These are phyloP conservation scores for Micromesistius poutassou DNA, from an alignment of 2,797 vertebrate species.

Conservation along the genomic window DNA sequence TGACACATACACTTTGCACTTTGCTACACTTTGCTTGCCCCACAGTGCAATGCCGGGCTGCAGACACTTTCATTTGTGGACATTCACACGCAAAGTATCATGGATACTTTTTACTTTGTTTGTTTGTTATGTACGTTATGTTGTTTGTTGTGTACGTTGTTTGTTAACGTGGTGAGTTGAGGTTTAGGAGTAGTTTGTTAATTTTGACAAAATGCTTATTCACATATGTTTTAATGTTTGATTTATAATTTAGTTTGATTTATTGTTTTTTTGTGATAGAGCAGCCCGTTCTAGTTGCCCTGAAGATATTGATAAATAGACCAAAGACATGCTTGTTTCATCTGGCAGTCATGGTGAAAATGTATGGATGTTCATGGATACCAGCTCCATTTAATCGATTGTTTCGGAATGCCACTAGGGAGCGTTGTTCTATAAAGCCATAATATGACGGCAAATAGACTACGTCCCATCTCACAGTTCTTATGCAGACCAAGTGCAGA, in stretches of 20 bases:
- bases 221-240: too few species aligned
- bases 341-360: neutral
- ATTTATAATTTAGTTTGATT: neutral
- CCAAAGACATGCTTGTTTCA: neutral
- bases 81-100: neutral
- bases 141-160: too few species aligned
- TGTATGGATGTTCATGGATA: neutral
- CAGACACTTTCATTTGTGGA: neutral
- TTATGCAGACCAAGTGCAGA: neutral
- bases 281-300: neutral
- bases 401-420: neutral
- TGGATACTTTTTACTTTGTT: too few species aligned
- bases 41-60: too few species aligned
- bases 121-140: too few species aligned
- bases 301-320: neutral
- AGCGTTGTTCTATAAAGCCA: neutral
- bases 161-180: too few species aligned
- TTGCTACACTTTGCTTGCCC: too few species aligned
- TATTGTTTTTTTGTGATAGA: neutral
- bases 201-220: too few species aligned
- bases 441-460: neutral
- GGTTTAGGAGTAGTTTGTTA: too few species aligned
- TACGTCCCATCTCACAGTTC: neutral
- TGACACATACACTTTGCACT: neutral
- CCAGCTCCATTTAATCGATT: neutral